phyloP scores from a whole-genome alignment of 2,797 vertebrate species.

The Ptychadena robeensis region DNA sequence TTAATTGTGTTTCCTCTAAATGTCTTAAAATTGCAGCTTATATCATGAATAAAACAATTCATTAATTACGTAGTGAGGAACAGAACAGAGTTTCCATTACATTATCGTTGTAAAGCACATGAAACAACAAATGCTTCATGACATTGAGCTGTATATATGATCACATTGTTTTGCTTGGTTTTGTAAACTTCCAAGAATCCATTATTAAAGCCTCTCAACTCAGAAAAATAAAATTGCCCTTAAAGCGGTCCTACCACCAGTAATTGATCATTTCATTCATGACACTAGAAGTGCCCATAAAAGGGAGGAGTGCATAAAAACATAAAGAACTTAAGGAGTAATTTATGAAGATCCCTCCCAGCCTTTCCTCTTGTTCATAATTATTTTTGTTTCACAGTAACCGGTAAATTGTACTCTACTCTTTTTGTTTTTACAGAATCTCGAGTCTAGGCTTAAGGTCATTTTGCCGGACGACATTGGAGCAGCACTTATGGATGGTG shows the following conservation, averaged over 20 bases:
- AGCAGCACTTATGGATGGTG: conserved; percentile 95
- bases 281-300: too few species aligned
- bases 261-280: too few species aligned
- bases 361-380: too few species aligned
- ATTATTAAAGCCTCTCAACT: too few species aligned
- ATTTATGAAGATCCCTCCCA: too few species aligned
- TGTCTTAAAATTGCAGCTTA: too few species aligned
- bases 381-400: too few species aligned
- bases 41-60: too few species aligned
- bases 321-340: too few species aligned
- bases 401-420: neutral
- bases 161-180: neutral
- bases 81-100: neutral
- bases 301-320: too few species aligned
- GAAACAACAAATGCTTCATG: neutral
- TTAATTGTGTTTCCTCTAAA: neutral
- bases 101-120: neutral
- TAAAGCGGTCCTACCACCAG: too few species aligned
- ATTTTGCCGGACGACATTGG: conserved; percentile 95
- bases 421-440: conserved; percentile 81
- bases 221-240: too few species aligned
- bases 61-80: neutral
- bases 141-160: neutral
- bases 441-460: conserved; percentile 93
- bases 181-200: neutral